Evolutionary conservation across 2,888 invertebrate genomes (phyloP), one percentile per base, ranked within the genome.

Genomic region (Litoditis marina): DNA sequence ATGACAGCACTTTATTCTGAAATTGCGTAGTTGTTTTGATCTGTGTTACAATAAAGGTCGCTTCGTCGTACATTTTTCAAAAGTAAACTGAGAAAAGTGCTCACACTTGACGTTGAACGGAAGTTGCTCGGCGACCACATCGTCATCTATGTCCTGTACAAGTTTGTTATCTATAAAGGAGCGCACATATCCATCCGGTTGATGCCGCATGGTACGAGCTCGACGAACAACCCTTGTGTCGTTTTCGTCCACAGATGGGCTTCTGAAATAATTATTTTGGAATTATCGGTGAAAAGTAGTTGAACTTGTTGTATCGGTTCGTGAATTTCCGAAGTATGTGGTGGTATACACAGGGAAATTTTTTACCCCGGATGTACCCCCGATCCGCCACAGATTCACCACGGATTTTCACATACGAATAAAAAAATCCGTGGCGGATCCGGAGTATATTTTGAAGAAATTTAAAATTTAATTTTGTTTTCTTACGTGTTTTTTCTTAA

Each of bases 161-260:
- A 76, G 54, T 44, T 74, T 72, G 53, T 76, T 76, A 64, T 76
- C 76, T 11, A 76, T 71, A 53, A 73, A 76, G 31, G 74, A 74
- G 5, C 76, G 65, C 16, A 71, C 71, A 49, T 71, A 71, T 31
- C 73, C 74, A 60, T 76, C 72, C n/a, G 76, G 72, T 58, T 73
- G 74, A 46, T 74, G 73, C 16, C 76, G 46, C 76, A 76, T 76
- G 11, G 76, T 76, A 27, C 76, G 56, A 16, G 76, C 70, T 30
- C 76, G 65, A 11, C 69, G 73, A 4, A 72, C 71, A 8, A 76
- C 69, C 11, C 69, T 53, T 30, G 68, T 50, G 32, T 56, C 56
- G 13, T 50, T 27, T 50, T 28, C 50, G n/a, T 22, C 50, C 7
- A 27, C 19, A 3, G 19, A 25, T 8, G 19, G 19, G 8, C 3